phyloP scores from a whole-genome alignment of 1,140 invertebrate species.

The Bursaphelenchus mucronatus region DNA sequence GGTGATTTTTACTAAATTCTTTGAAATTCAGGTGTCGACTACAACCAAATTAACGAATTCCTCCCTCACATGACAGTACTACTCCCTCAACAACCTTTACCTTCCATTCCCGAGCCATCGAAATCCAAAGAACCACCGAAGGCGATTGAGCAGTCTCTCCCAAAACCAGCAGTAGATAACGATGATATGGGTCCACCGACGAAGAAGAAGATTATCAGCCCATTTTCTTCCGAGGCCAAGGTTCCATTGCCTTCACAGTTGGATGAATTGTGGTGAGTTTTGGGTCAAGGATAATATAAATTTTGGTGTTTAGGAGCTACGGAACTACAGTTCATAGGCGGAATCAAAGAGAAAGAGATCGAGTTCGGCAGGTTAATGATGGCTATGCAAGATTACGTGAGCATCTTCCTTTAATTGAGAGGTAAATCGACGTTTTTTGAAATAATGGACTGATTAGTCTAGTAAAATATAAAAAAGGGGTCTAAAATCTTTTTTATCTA shows the following conservation, averaged over 20 bases:
- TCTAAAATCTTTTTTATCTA: no score
- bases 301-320: constrained; percentile 28
- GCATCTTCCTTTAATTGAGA: constrained; percentile 66
- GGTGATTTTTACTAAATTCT: no score
- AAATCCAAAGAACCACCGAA: not conserved
- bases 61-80: constrained; percentile 4
- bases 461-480: not conserved
- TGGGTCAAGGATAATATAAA: not conserved
- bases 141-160: not conserved
- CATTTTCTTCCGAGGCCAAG: constrained; percentile 61
- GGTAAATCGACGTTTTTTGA: constrained; percentile 29
- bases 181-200: not conserved
- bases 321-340: constrained; percentile 61
- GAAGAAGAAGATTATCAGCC: constrained; percentile 43
- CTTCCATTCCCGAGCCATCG: not conserved
- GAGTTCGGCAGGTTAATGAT: constrained; percentile 76
- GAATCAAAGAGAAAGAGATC: constrained; percentile 62
- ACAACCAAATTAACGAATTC: constrained; percentile 4
- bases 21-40: not conserved
- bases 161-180: not conserved
- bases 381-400: constrained; percentile 75
- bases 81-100: not conserved
- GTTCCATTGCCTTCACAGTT: constrained; percentile 61
- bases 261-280: constrained; percentile 49
- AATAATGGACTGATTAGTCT: constrained; percentile 13